Percentiles rank a stretch among this genome's conserved stretches.
phyloP scores from a whole-genome alignment of 1,140 invertebrate genomes.

The Lordiphosa mommai region DNA sequence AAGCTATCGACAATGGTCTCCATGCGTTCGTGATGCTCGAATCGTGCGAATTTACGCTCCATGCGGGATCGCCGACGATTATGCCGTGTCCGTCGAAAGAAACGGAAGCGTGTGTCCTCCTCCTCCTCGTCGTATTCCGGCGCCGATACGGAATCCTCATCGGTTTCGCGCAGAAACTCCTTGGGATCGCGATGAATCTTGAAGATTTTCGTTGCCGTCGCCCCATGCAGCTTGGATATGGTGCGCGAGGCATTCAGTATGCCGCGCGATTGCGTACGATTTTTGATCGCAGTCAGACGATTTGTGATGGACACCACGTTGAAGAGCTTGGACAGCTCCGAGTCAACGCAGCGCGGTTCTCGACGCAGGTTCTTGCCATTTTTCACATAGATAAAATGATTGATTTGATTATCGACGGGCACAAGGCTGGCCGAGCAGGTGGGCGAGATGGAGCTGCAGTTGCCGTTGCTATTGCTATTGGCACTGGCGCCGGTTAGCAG shows the following conservation, averaged over 20 bases:
- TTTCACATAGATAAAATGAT: slow-evolving; percentile 75
- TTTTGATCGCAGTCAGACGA: slow-evolving; percentile 52
- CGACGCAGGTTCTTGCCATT: slow-evolving; percentile 72
- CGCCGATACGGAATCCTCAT: slow-evolving; percentile 75
- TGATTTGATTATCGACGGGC: slow-evolving; percentile 60
- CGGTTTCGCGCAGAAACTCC: slow-evolving; percentile 66
- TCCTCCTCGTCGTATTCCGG: slow-evolving; percentile 73
- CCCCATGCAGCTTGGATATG: slow-evolving; percentile 64
- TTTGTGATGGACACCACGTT: slow-evolving; percentile 73
- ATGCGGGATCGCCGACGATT: slow-evolving; percentile 39
- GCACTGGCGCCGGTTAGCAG: slow-evolving; percentile 43
- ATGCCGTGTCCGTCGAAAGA: slow-evolving; percentile 51
- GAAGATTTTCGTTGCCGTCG: slow-evolving; percentile 61
- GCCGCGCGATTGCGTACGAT: slow-evolving; percentile 53
- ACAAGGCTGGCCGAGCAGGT: slow-evolving; percentile 41
- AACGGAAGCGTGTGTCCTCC: slow-evolving; percentile 63
- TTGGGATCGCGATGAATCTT: slow-evolving; percentile 74
- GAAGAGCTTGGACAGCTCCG: slow-evolving; percentile 70
- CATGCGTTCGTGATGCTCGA: slow-evolving; percentile 74
- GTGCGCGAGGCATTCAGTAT: slow-evolving; percentile 66
- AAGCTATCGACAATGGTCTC: slow-evolving; percentile 73
- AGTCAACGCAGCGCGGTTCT: slow-evolving; percentile 66
- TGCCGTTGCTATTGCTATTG: slow-evolving; percentile 35
- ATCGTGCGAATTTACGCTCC: slow-evolving; percentile 59
- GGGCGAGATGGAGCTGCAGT: slow-evolving; percentile 54